Conservation (phyloP, 1,140 invertebrate genomes). For the Polyergus mexicanus region DNA sequence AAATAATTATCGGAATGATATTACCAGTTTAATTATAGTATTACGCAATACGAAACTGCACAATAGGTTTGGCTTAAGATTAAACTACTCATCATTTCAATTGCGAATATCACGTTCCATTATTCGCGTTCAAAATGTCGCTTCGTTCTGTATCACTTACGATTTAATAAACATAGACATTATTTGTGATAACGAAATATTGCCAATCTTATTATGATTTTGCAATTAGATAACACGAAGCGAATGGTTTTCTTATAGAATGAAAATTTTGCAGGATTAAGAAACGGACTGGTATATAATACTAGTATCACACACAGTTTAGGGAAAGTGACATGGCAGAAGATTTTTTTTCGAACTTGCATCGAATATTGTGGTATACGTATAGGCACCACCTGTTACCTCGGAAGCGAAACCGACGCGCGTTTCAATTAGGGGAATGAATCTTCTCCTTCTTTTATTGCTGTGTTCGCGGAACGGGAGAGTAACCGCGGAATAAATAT, state of each 20-base stretch:
- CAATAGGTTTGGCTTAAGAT: neutral
- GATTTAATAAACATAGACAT: neutral
- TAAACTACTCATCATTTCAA: constrained; percentile 11
- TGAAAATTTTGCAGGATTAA: neutral
- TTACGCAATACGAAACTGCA: neutral
- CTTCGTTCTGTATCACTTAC: neutral
- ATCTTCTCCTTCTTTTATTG: constrained; percentile 72
- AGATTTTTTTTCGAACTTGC: constrained; percentile 39
- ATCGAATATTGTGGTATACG: constrained; percentile 41
- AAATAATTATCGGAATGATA: constrained; percentile 40
- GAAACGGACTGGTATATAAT: neutral
- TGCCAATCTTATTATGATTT: neutral
- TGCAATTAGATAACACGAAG: neutral
- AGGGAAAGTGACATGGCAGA: neutral
- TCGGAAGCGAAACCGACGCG: constrained; percentile 67
- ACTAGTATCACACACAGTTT: neutral
- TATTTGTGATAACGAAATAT: neutral
- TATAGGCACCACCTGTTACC: constrained; percentile 75
- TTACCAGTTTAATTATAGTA: constrained; percentile 3
- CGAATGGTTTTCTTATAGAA: neutral
- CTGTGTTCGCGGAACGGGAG: constrained; percentile 66
- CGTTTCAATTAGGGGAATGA: constrained; percentile 76
- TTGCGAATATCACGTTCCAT: neutral
- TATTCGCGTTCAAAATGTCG: neutral
- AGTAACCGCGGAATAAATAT: constrained; percentile 74